A percentile compares a stretch with the other conserved stretches of the same genome.
Conservation (phyloP, 2,797 vertebrate genomes). For the Botia almorhae region DNA sequence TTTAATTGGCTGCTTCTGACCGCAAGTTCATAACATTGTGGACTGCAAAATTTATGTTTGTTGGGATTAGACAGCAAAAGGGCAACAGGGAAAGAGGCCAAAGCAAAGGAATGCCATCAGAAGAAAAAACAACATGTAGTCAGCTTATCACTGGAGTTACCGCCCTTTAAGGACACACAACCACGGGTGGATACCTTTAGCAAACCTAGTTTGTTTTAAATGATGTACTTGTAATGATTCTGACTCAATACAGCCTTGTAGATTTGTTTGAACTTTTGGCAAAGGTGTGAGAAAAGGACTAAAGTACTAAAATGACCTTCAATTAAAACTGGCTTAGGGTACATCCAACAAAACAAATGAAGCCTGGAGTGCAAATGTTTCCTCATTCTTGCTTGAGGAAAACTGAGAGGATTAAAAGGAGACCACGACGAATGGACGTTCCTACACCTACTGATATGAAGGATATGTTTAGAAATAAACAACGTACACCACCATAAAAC, state of each 20-base stretch:
- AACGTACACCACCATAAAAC: no score
- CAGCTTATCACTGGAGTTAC: conserved; percentile 65
- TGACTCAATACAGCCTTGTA: conserved; percentile 20
- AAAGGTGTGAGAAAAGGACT: not conserved
- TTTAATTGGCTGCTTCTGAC: conserved; percentile 9
- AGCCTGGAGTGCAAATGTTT: conserved; percentile 34
- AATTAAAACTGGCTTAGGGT: conserved; percentile 39
- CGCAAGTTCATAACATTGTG: not conserved
- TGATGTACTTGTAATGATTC: conserved; percentile 33
- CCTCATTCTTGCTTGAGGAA: conserved; percentile 64
- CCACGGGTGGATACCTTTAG: conserved; percentile 68
- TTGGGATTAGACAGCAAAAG: conserved; percentile 59
- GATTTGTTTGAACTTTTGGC: not conserved
- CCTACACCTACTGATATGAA: not conserved
- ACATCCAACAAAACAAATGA: conserved; percentile 20
- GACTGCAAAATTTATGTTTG: not conserved
- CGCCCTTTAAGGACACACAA: conserved; percentile 76
- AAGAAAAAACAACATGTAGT: conserved; percentile 63
- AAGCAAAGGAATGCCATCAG: conserved; percentile 45
- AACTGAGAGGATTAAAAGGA: conserved; percentile 18
- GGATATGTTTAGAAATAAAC: not conserved
- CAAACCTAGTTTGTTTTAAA: conserved; percentile 60
- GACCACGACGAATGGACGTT: conserved; percentile 43
- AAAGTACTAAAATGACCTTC: conserved; percentile 3
- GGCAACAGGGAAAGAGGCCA: conserved; percentile 58